Conservation (phyloP, 2,888 invertebrate species). For the Pyrrhosoma nymphula region DNA sequence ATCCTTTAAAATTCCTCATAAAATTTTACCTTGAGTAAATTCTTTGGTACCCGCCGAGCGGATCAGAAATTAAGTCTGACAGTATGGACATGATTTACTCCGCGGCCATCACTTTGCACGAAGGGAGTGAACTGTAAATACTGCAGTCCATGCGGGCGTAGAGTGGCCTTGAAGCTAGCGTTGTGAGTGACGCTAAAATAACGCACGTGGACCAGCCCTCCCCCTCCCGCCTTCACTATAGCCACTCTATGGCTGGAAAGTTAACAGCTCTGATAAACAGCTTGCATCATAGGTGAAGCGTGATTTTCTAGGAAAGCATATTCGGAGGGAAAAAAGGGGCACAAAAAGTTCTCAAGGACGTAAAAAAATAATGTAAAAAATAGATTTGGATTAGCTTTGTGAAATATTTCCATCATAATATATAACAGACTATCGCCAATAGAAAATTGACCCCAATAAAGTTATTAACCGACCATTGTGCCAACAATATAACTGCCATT, state of each 20-base stretch:
- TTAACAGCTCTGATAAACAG: background rate
- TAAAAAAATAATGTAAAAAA: too few relatives aligned
- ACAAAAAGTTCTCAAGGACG: too few relatives aligned
- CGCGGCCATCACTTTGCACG: background rate
- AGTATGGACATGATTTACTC: background rate
- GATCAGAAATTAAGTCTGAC: background rate
- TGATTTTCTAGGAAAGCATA: background rate
- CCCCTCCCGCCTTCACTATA: background rate
- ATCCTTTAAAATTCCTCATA: background rate
- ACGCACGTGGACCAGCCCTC: background rate
- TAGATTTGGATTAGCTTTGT: too few relatives aligned
- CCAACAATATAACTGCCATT: too few relatives aligned
- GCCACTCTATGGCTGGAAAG: background rate
- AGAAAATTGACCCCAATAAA: too few relatives aligned
- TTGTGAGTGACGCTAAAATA: background rate
- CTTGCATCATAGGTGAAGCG: background rate
- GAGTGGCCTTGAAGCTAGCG: background rate
- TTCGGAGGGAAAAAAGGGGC: too few relatives aligned
- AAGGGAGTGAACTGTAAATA: background rate
- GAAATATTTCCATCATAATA: too few relatives aligned
- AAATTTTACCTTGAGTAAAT: background rate
- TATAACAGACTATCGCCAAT: too few relatives aligned
- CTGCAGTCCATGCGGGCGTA: background rate
- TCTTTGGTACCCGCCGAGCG: background rate
- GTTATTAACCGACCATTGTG: too few relatives aligned